Percentiles rank a stretch among this genome's conserved stretches.
Conservation (phyloP, 2,888 invertebrate genomes). For the Hermaeophaga mercurialis region DNA sequence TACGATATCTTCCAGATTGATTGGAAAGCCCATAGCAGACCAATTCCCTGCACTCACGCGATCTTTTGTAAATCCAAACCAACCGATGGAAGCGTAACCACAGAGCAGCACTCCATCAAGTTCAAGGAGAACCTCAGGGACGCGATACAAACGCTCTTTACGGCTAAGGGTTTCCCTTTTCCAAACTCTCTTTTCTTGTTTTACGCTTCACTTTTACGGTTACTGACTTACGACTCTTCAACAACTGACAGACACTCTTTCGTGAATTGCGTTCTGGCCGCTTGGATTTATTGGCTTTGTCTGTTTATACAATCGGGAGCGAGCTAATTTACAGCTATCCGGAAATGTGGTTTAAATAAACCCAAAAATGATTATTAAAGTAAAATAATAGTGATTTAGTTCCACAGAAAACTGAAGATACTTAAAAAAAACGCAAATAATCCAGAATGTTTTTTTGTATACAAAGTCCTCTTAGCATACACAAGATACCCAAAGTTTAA, state of each 20-base stretch:
- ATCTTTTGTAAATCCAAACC: constrained; percentile 52
- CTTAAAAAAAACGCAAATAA: too few relatives aligned
- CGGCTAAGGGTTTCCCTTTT: constrained; percentile 41
- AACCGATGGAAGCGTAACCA: constrained; percentile 41
- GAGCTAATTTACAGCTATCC: too few relatives aligned
- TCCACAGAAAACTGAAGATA: constrained; percentile 12
- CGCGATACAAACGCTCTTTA: constrained; percentile 39
- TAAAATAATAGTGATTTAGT: constrained; percentile 18
- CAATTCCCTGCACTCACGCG: constrained; percentile 51
- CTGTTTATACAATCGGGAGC: too few relatives aligned
- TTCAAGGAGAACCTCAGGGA: constrained; percentile 43
- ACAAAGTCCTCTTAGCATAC: too few relatives aligned
- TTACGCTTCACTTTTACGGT: constrained; percentile 39
- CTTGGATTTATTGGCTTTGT: constrained; percentile 23
- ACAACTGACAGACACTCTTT: constrained; percentile 36
- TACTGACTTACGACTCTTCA: constrained; percentile 47
- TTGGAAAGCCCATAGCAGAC: too few relatives aligned
- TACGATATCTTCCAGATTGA: too few relatives aligned
- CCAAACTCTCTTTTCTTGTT: constrained; percentile 39
- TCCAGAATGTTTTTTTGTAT: too few relatives aligned
- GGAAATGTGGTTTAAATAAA: too few relatives aligned
- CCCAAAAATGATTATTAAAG: neutral
- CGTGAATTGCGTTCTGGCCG: constrained; percentile 31
- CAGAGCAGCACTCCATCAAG: constrained; percentile 52
- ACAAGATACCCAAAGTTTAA: too few relatives aligned